Percentiles rank a stretch among this genome's conserved stretches.
These are phyloP conservation scores for Drosophila elegans DNA, from an alignment of 1,140 invertebrate species.

Conservation along the genomic window DNA sequence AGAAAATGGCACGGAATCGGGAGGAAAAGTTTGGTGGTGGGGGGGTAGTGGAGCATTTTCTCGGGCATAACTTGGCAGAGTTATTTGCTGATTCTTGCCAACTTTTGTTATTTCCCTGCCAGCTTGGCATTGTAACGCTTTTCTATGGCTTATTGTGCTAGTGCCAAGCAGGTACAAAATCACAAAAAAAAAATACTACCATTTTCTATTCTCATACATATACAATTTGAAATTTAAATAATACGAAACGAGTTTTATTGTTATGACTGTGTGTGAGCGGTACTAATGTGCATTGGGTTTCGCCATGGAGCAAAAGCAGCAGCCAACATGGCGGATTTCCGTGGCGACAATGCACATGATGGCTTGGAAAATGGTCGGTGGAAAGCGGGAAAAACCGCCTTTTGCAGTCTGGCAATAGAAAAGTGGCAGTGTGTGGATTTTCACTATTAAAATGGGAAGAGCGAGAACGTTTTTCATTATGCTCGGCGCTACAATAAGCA, in stretches of 20 bases:
- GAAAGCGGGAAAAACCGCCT: constrained; percentile 33
- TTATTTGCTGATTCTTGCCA: constrained; percentile 58
- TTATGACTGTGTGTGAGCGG: constrained; percentile 9
- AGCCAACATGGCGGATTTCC: constrained; percentile 78
- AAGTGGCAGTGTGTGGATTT: constrained; percentile 13
- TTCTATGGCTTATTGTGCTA: constrained; percentile 71
- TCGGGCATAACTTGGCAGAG: constrained; percentile 6
- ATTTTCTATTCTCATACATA: background rate
- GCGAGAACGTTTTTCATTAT: constrained; percentile 44
- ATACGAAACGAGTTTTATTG: constrained; percentile 53
- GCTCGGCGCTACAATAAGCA: constrained; percentile 28
- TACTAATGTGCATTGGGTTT: constrained; percentile 57
- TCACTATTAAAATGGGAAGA: constrained; percentile 31
- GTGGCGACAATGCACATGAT: constrained; percentile 75
- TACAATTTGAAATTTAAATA: constrained; percentile 67
- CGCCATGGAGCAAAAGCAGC: constrained; percentile 21
- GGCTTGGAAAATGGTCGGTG: constrained; percentile 37
- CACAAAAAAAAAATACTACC: constrained; percentile 19
- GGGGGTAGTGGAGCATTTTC: background rate
- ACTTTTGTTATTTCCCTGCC: constrained; percentile 61
- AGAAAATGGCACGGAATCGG: constrained; percentile 3
- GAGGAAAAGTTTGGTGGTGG: background rate
- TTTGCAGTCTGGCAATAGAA: constrained; percentile 33
- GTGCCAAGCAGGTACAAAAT: constrained; percentile 59
- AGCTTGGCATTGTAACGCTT: constrained; percentile 69